Base-by-base conservation (phyloP, 92 coral and sea anemone genomes). In the Umimayanthus chanpuru region DNA sequence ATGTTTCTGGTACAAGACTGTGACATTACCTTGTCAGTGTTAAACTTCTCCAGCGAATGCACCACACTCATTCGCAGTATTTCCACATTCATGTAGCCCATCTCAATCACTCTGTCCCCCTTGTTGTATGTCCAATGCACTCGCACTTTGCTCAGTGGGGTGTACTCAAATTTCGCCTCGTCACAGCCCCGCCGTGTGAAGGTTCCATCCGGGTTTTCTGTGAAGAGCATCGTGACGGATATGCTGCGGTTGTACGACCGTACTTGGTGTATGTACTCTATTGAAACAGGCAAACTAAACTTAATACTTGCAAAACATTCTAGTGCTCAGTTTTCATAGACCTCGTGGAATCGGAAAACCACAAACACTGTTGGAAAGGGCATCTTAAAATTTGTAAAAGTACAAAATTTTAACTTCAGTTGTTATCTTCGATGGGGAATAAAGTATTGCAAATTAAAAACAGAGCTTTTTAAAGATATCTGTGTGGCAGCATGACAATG, bases 51-150 rank as follows among this genome's bases (percentile, higher is more conserved):
- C 47, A 97, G 32, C 1, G 94, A 81, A 2, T 58, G 65, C 49
- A 94, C 67, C 12, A 97, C 80, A 79, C 96, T 94, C 55, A 88
- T 79, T 68, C 98, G 90, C 44, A 95, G 72, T 44, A 90, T 70
- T 81, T 97, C 98, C 10, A 97, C 79, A 71, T 97, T 97, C 93
- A 97, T 91, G 90, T 95, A 97, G 0, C 99, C 99, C 99, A 97
- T 97, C 82, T 97, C 99, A 47, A 97, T 95, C 21, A 82, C 75
- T n/a, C 43, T 90, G 79, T 97, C 99, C 2, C 99, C 99, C 81
- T 97, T 97, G 55, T 94, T 94, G 93, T 97, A 97, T 3, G 98
- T 97, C 99, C 99, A 97, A 68, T 97, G 99, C 20, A 97, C 99
- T 43, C 38, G 89, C n/a, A 97, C 89, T 15, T 94, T 91, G 64